Evolutionary conservation across 2,888 invertebrate genomes (phyloP), one percentile per base, ranked within the genome.

Genomic region (Drosophila colorata): DNA sequence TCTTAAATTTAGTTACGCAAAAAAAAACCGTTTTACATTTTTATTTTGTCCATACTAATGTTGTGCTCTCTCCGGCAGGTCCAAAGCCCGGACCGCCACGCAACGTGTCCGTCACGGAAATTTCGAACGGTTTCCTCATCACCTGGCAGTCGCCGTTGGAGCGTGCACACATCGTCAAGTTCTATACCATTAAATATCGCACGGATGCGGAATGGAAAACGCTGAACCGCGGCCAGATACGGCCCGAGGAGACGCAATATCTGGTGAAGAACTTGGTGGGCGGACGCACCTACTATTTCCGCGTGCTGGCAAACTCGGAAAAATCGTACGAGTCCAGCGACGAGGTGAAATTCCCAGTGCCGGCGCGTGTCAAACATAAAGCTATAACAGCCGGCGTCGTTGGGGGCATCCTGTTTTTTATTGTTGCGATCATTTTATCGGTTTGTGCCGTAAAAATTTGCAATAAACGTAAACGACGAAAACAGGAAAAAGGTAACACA

Each of bases 391-490:
- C 98, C 90, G 98, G 98, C 75, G 97, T 98, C 90, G 98, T 98
- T 85, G 98, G 98, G 88, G 98, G 98, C 82, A 96, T 99, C 90
- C 95, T 98, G 92, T 98, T 99, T 95, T 98, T 98, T 94, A 96
- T 98, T 91, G 98, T 98, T 91, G 98, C 98, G 93, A 98, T 98
- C 93, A 97, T 98, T 91, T 95, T 99, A 90, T 98, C 98, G 89
- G 97, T 98, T 91, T 98, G 98, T 94, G 98, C 98, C 90, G 98
- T 98, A 91, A 98, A 98, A 94, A 98, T 98, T 93, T 98, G 98
- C 95, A 98, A 98, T 94, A 98, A 98, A 93, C 95, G 98, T 92
- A 98, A 98, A 93, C 95, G 98, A 90, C 96, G 98, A 94, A 98
- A 98, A 95, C 98, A 98, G 93, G 98, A 98, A 94, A 98, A 98